These are phyloP conservation scores for Rhabdomys dilectus DNA, from an alignment of 2,113 vertebrate genomes.

Conservation along the genomic window DNA sequence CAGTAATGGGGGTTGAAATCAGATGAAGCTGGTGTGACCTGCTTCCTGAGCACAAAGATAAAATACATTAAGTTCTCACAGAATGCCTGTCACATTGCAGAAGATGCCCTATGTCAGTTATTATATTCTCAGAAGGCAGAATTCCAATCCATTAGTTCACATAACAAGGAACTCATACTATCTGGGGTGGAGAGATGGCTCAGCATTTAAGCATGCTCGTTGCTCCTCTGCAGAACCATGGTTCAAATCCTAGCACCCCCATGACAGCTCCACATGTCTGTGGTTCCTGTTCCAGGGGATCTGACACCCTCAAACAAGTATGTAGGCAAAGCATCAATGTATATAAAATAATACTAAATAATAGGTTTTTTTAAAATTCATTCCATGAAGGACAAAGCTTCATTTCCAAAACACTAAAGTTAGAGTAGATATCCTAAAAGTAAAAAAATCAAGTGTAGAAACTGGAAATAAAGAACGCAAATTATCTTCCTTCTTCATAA, in stretches of 20 bases:
- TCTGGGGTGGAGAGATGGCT: background rate
- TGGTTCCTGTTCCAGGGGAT: background rate
- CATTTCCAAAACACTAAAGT: background rate
- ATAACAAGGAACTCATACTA: background rate
- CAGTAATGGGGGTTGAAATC: too few relatives aligned
- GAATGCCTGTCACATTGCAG: background rate
- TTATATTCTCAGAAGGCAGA: background rate
- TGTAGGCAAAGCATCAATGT: background rate
- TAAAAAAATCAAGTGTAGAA: conserved; percentile 42
- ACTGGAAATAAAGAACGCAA: background rate
- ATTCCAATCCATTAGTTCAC: background rate
- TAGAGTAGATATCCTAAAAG: background rate
- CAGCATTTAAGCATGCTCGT: background rate
- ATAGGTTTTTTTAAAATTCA: background rate
- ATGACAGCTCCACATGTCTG: background rate
- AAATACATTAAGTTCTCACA: background rate
- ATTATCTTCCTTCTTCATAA: background rate
- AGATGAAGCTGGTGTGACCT: background rate
- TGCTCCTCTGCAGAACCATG: background rate
- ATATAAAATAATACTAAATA: background rate
- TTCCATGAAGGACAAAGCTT: background rate
- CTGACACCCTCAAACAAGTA: background rate
- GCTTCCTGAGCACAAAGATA: background rate
- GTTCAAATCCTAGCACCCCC: background rate
- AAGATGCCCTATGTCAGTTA: background rate